phyloP scores from a whole-genome alignment of 1,140 invertebrate genomes.

The Agrypnia vestita region DNA sequence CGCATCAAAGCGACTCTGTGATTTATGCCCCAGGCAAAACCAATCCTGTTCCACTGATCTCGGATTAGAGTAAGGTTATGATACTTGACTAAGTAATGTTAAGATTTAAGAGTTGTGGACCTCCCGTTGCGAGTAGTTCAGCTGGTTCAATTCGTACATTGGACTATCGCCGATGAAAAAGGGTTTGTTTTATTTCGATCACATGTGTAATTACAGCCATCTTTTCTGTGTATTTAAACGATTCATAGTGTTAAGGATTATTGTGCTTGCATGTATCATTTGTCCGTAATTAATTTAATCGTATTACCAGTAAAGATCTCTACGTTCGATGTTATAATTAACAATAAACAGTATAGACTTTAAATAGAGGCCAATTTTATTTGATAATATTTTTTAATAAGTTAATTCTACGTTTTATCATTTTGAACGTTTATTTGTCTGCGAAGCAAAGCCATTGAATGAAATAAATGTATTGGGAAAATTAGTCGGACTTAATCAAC shows the following conservation, averaged over 20 bases:
- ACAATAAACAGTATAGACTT: too few relatives aligned
- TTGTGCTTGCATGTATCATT: too few relatives aligned
- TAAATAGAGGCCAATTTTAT: too few relatives aligned
- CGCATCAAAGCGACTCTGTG: constrained; percentile 61
- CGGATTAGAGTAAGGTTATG: constrained; percentile 56
- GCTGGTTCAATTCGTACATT: background rate
- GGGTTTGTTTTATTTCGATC: too few relatives aligned
- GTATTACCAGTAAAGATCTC: constrained; percentile 20
- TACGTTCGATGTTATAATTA: background rate
- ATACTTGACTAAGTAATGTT: constrained; percentile 1
- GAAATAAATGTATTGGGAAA: background rate
- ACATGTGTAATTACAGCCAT: too few relatives aligned
- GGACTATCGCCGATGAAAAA: background rate
- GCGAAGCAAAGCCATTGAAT: constrained; percentile 18
- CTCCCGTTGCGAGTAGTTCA: background rate
- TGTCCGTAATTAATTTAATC: background rate
- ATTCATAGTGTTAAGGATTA: too few relatives aligned
- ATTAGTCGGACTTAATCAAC: background rate
- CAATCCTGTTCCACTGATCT: constrained; percentile 61
- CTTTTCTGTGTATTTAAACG: too few relatives aligned
- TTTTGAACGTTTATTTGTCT: too few relatives aligned
- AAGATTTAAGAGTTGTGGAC: constrained; percentile 6
- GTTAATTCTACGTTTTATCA: too few relatives aligned
- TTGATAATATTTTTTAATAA: too few relatives aligned
- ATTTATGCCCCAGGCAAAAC: constrained; percentile 58